These are phyloP conservation scores for Resseliella maxima DNA, from an alignment of 2,888 invertebrate species.

Conservation along the genomic window DNA sequence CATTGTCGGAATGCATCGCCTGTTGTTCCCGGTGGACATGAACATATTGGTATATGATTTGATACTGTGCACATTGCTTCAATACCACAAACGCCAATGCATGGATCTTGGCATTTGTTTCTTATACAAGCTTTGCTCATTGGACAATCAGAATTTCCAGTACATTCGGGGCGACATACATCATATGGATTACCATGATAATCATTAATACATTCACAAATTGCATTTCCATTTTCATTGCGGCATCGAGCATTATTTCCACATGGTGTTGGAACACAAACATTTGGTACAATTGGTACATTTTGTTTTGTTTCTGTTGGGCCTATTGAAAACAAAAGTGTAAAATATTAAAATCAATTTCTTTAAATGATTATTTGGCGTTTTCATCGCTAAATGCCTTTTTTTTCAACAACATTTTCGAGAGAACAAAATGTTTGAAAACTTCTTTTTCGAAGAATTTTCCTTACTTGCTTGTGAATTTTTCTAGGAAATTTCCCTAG, in stretches of 20 bases:
- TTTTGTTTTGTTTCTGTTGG: constrained; percentile 61
- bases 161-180: constrained; percentile 84
- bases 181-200: constrained; percentile 82
- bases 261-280: constrained; percentile 79
- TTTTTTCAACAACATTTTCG: not conserved
- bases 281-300: no score
- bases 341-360: constrained; percentile 58
- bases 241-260: constrained; percentile 77
- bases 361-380: not conserved
- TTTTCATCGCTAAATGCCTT: not conserved
- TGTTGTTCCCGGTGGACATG: constrained; percentile 73
- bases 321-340: constrained; percentile 59
- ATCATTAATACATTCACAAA: constrained; percentile 72
- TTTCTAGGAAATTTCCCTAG: no score
- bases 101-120: constrained; percentile 86
- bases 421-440: not conserved
- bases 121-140: constrained; percentile 84
- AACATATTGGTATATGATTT: constrained; percentile 76
- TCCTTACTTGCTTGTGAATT: not conserved
- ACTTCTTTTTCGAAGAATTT: not conserved
- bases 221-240: constrained; percentile 70
- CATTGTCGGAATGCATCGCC: constrained; percentile 75
- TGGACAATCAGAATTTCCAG: constrained; percentile 87
- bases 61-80: constrained; percentile 83
- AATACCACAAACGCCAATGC: constrained; percentile 83